Conservation (phyloP, 2,888 invertebrate genomes). For the Tenthredo distinguenda region DNA sequence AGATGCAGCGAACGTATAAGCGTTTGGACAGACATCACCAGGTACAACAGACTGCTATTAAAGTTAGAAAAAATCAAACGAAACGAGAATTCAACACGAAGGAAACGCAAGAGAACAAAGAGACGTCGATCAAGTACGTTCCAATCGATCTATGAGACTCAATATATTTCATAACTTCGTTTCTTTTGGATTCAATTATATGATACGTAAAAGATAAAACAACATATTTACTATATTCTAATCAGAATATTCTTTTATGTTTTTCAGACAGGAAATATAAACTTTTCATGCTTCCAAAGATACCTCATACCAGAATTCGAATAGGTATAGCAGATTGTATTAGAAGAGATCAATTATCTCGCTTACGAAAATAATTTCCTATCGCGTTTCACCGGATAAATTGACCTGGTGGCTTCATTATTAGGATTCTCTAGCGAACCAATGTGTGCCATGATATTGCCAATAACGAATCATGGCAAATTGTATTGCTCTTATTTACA, state of each 20-base stretch:
- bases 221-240: background rate
- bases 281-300: background rate
- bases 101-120: background rate
- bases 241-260: background rate
- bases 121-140: slow-evolving; percentile 17
- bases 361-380: background rate
- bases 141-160: background rate
- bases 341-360: background rate
- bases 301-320: background rate
- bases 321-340: background rate
- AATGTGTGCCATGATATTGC: background rate
- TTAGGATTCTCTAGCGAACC: background rate
- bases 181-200: background rate
- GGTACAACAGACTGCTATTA: slow-evolving; percentile 60
- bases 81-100: slow-evolving; percentile 13
- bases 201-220: background rate
- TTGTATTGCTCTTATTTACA: background rate
- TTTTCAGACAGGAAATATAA: slow-evolving; percentile 23
- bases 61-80: slow-evolving; percentile 33
- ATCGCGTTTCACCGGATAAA: background rate
- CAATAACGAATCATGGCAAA: background rate
- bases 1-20: slow-evolving; percentile 78
- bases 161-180: background rate
- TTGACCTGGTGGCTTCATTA: background rate
- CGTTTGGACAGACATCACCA: slow-evolving; percentile 69